A percentile compares a stretch with the other conserved stretches of the same genome.
Conservation (phyloP, 2,888 invertebrate genomes). For the Polymixis flavicincta region DNA sequence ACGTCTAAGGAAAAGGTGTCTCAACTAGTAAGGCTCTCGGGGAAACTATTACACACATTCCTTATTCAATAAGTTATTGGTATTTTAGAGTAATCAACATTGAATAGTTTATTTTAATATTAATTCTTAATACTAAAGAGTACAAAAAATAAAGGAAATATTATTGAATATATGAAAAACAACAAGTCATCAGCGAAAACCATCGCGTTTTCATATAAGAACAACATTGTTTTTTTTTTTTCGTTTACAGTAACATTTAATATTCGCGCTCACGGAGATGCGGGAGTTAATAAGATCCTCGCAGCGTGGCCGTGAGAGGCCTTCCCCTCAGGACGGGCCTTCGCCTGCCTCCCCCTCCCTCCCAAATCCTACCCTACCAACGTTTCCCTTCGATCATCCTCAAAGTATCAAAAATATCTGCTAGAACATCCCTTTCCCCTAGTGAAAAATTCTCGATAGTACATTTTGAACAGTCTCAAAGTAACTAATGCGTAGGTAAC, state of each 20-base stretch:
- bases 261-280: conserved; percentile 84
- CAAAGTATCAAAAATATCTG: conserved; percentile 91
- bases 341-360: conserved; percentile 30
- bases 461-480: conserved; percentile 90
- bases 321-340: conserved; percentile 35
- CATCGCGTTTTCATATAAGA: conserved; percentile 89
- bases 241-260: conserved; percentile 89
- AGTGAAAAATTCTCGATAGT: conserved; percentile 88
- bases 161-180: conserved; percentile 90
- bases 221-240: conserved; percentile 87
- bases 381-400: conserved; percentile 89
- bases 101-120: conserved; percentile 90
- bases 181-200: conserved; percentile 89
- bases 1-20: conserved; percentile 89
- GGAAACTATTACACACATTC: conserved; percentile 88
- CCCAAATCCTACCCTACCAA: conserved; percentile 75
- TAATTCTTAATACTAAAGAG: conserved; percentile 90
- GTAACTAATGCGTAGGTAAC: conserved; percentile 90
- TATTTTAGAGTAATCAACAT: conserved; percentile 90
- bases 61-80: conserved; percentile 88
- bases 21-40: conserved; percentile 88
- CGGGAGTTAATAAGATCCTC: conserved; percentile 73
- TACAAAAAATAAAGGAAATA: conserved; percentile 91
- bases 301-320: conserved; percentile 60
- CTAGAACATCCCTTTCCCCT: conserved; percentile 90